phyloP scores from a whole-genome alignment of 2,113 vertebrate species.

The Bos indicus region DNA sequence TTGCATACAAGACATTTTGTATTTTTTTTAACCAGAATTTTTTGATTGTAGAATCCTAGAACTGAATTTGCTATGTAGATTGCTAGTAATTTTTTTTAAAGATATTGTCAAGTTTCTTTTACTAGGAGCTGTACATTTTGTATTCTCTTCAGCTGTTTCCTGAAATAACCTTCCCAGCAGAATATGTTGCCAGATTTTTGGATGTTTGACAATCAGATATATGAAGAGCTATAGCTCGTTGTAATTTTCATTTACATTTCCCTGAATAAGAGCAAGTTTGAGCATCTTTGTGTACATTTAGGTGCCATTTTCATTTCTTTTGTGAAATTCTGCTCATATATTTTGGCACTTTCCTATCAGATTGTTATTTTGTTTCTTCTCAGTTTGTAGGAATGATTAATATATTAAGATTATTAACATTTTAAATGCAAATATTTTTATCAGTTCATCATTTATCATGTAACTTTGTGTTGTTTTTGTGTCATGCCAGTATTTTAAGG shows the following conservation, averaged over 20 bases:
- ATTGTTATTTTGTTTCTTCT: not conserved
- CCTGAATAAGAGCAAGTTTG: not conserved
- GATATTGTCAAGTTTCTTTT: not conserved
- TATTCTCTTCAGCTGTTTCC: not conserved
- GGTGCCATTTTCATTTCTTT: not conserved
- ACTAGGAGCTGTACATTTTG: not conserved
- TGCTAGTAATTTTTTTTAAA: not conserved
- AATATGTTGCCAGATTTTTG: not conserved
- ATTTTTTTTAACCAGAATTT: not conserved
- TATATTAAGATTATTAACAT: not conserved
- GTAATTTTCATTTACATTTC: not conserved
- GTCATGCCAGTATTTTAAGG: not conserved
- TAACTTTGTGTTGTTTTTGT: not conserved
- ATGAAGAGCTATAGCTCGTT: not conserved
- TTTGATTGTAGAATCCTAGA: not conserved
- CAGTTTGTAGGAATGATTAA: not conserved
- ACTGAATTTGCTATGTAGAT: not conserved
- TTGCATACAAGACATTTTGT: not conserved
- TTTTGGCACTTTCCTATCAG: not conserved
- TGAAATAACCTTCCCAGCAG: not conserved
- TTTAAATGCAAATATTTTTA: not conserved
- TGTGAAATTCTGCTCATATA: not conserved
- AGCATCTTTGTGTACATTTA: not conserved
- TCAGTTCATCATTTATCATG: not conserved
- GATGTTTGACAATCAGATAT: not conserved